Evolutionary conservation across 2,888 invertebrate species (phyloP).

Genomic region (Cephus rjabovi): DNA sequence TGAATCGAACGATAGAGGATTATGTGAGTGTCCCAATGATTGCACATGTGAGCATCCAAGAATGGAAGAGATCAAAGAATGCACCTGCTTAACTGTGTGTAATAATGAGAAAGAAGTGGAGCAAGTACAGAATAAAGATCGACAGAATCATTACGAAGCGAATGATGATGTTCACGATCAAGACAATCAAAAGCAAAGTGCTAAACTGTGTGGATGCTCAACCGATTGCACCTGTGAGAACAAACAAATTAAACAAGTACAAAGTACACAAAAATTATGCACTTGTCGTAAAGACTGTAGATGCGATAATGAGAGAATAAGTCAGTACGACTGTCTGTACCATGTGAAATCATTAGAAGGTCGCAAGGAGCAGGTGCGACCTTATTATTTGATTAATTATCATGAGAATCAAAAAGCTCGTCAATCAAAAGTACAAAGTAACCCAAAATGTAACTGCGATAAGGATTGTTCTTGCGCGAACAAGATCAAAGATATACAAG

Average conservation of each 20-base stretch:
- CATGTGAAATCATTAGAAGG: background rate
- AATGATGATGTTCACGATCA: conserved; percentile 5
- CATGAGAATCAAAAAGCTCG: conserved; percentile 13
- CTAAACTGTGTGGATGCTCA: conserved; percentile 31
- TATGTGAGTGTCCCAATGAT: conserved; percentile 23
- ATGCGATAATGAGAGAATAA: conserved; percentile 29
- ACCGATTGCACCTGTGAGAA: conserved; percentile 21
- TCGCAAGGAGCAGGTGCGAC: conserved; percentile 14
- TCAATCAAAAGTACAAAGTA: conserved; percentile 37
- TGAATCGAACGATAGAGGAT: conserved; percentile 16
- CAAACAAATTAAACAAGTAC: background rate
- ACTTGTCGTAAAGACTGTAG: conserved; percentile 26
- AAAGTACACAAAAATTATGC: conserved; percentile 7
- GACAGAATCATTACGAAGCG: background rate
- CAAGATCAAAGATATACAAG: conserved; percentile 27
- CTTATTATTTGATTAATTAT: conserved; percentile 17
- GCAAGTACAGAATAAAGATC: background rate
- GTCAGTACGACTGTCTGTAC: background rate
- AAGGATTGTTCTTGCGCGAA: conserved; percentile 40
- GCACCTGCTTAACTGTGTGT: background rate
- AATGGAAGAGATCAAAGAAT: background rate
- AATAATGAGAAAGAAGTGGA: background rate
- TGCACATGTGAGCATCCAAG: conserved; percentile 45
- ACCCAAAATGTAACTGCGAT: conserved; percentile 37
- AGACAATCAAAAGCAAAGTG: conserved; percentile 9